These are phyloP conservation scores for Stenopsyche tienmushanensis DNA, from an alignment of 1,140 invertebrate genomes.

Conservation along the genomic window DNA sequence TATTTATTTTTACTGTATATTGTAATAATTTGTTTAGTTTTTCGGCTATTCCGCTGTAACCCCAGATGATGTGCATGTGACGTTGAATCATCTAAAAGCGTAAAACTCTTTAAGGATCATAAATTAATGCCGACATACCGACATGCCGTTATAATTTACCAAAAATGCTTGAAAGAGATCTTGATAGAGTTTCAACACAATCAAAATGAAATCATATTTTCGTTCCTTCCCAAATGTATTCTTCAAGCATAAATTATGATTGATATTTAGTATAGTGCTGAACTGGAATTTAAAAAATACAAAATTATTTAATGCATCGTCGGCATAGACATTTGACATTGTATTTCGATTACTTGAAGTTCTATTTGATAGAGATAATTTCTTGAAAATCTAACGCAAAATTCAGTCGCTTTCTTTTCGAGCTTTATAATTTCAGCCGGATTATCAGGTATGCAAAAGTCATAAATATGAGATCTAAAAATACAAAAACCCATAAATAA, in stretches of 20 bases:
- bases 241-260: neutral
- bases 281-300: conserved; percentile 13
- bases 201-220: neutral
- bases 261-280: neutral
- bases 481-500: neutral
- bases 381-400: conserved; percentile 18
- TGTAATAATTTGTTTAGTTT: conserved; percentile 10
- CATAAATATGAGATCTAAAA: conserved; percentile 9
- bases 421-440: neutral
- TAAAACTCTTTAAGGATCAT: neutral
- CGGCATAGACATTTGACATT: too few species aligned
- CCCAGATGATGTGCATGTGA: conserved; percentile 21
- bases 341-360: conserved; percentile 2
- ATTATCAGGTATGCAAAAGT: conserved; percentile 6
- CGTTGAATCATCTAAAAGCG: conserved; percentile 14
- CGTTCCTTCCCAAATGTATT: too few species aligned
- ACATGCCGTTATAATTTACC: too few species aligned
- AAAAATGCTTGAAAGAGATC: conserved; percentile 1
- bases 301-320: conserved; percentile 1
- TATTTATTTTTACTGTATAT: neutral
- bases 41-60: conserved; percentile 16
- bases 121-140: too few species aligned
- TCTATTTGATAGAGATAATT: conserved; percentile 27
- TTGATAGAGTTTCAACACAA: neutral
- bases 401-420: conserved; percentile 15